phyloP scores from a whole-genome alignment of 2,797 vertebrate genomes.

The Chiroxiphia lanceolata region DNA sequence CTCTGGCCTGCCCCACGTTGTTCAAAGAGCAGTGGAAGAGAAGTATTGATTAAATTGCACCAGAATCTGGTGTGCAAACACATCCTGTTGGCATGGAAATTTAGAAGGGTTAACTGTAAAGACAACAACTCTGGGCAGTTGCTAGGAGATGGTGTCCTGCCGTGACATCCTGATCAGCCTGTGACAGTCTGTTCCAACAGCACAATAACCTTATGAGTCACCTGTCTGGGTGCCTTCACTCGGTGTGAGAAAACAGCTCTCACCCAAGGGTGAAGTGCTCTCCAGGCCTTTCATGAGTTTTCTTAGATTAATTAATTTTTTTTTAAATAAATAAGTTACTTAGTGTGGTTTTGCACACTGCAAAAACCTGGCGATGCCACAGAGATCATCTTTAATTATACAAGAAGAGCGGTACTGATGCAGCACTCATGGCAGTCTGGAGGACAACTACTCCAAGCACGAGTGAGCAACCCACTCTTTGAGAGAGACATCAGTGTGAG shows the following conservation, averaged over 20 bases:
- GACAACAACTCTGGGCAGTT: not conserved
- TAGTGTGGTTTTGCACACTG: not conserved
- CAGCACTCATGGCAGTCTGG: not conserved
- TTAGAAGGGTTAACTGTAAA: slow-evolving; percentile 3
- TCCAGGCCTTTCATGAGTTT: not conserved
- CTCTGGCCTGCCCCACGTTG: not conserved
- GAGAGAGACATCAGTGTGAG: not conserved
- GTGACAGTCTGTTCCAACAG: not conserved
- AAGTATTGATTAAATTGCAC: not conserved
- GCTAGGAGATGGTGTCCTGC: slow-evolving; percentile 44
- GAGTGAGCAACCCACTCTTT: not conserved
- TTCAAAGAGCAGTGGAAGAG: not conserved
- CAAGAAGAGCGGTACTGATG: not conserved
- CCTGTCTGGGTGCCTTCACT: not conserved
- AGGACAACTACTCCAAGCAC: not conserved
- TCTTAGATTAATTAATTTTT: not conserved
- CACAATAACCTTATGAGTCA: not conserved
- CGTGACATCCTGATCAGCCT: not conserved
- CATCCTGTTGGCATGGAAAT: not conserved
- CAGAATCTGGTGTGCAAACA: slow-evolving; percentile 12
- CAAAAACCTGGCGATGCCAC: not conserved
- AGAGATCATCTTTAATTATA: not conserved
- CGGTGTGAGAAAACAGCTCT: not conserved
- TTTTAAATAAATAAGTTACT: not conserved
- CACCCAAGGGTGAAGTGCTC: not conserved